Evolutionary conservation across 2,888 invertebrate species (phyloP), one percentile per base, ranked within the genome.

Genomic region (Amiota mariae): DNA sequence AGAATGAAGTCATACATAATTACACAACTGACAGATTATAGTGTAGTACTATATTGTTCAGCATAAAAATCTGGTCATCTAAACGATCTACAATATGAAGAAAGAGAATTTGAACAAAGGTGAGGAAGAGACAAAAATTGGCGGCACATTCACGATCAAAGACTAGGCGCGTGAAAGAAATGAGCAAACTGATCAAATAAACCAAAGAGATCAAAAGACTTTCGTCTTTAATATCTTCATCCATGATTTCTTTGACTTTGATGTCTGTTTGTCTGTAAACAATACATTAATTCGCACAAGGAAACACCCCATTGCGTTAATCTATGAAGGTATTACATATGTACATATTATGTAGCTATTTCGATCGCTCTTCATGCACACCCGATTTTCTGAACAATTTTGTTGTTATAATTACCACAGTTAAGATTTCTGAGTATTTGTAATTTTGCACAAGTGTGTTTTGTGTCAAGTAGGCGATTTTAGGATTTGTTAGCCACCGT

Each of bases 1-100:
- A 81, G 79, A 78, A 79, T 85, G 36, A 36, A 36, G 36, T 36
- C 84, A 83, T 20, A 51, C 67, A 68, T 68, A 68, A 68, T 68
- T 68, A 68, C 51, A 66, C 49, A 68, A 54, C 12, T 63, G 63
- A 13, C 46, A 36, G 63, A 63, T 63, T n/a, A 13, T 59, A 59
- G 8, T 56, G 59, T n/a, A n/a, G n/a, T n/a, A n/a, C n/a, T n/a
- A n/a, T n/a, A n/a, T n/a, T n/a, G n/a, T n/a, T 9, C 15, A 13
- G 8, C 6, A 36, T 36, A 36, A 36, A 6, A 36, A 36, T 36
- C 36, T 36, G 36, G 36, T 36, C 36, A 36, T 36, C 8, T 36
- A 36, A 36, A 36, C 36, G 36, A 36, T 36, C 36, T 36, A 36
- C 36, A 36, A 6, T 36, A 36, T 36, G 36, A 36, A 36, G 6